Evolutionary conservation across 2,888 invertebrate species (phyloP).

Genomic region (Oligia latruncula): DNA sequence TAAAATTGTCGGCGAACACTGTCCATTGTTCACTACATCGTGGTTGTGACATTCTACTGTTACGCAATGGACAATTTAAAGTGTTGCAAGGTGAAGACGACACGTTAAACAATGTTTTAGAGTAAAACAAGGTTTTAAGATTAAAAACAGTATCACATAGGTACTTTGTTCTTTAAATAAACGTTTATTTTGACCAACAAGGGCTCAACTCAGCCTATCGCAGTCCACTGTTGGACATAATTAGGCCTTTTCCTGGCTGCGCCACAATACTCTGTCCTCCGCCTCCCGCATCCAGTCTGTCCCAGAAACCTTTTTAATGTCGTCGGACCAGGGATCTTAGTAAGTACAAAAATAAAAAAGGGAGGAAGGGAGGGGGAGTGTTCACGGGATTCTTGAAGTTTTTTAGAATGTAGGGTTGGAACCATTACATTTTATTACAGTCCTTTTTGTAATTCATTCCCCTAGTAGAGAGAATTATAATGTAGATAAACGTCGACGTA

Average conservation of each 20-base stretch:
- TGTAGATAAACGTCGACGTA: not conserved
- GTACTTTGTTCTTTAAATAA: not conserved
- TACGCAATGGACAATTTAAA: slow-evolving; percentile 61
- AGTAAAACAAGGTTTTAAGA: slow-evolving; percentile 24
- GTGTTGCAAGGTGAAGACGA: slow-evolving; percentile 47
- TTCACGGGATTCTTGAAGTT: not conserved
- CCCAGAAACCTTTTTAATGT: not conserved
- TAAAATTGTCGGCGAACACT: slow-evolving; percentile 64
- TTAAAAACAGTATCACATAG: not conserved
- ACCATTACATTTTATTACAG: not conserved
- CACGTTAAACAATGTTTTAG: slow-evolving; percentile 18
- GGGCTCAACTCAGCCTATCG: not conserved
- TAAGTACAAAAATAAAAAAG: not conserved
- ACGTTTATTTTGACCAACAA: no score
- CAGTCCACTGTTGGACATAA: not conserved
- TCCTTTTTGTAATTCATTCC: slow-evolving; percentile 3
- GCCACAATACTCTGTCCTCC: not conserved
- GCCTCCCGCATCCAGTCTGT: not conserved
- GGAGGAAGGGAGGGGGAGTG: not conserved
- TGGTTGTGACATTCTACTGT: slow-evolving; percentile 66
- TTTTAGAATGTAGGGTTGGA: no score
- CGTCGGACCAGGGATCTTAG: not conserved
- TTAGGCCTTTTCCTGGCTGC: not conserved
- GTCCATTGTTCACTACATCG: slow-evolving; percentile 56
- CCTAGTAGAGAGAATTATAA: not conserved